Percentiles rank a stretch among this genome's conserved stretches.
phyloP scores from a whole-genome alignment of 2,113 vertebrate species.

The Prionailurus bengalensis region DNA sequence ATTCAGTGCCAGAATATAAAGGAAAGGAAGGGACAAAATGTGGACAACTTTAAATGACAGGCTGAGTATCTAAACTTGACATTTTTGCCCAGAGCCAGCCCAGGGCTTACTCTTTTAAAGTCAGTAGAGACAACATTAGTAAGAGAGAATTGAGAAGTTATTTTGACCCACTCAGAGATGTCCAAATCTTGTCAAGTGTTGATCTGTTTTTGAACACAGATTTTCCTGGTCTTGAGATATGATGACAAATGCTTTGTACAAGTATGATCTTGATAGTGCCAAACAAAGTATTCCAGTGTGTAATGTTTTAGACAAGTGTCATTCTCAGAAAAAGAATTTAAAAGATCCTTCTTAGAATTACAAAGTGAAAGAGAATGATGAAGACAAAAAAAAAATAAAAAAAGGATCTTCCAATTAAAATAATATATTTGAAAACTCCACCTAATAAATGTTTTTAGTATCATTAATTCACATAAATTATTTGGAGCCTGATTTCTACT shows the following conservation, averaged over 20 bases:
- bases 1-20: background rate
- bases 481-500: background rate
- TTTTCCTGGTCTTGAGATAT: background rate
- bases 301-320: background rate
- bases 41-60: background rate
- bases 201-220: background rate
- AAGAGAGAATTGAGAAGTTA: background rate
- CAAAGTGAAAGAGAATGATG: background rate
- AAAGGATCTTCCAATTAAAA: background rate
- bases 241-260: background rate
- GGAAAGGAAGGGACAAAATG: background rate
- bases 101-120: background rate
- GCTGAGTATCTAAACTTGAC: background rate
- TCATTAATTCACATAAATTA: background rate
- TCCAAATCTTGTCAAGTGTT: slow-evolving; percentile 29
- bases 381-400: background rate
- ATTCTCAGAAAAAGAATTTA: background rate
- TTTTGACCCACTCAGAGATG: background rate
- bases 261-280: background rate
- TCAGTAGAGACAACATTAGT: background rate
- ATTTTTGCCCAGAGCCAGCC: background rate
- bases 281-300: background rate
- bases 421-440: background rate
- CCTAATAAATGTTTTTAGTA: background rate
- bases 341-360: background rate